Percentiles rank a stretch among this genome's conserved stretches.
These are phyloP conservation scores for Nycticorax nycticorax DNA, from an alignment of 2,113 vertebrate genomes.

Conservation along the genomic window DNA sequence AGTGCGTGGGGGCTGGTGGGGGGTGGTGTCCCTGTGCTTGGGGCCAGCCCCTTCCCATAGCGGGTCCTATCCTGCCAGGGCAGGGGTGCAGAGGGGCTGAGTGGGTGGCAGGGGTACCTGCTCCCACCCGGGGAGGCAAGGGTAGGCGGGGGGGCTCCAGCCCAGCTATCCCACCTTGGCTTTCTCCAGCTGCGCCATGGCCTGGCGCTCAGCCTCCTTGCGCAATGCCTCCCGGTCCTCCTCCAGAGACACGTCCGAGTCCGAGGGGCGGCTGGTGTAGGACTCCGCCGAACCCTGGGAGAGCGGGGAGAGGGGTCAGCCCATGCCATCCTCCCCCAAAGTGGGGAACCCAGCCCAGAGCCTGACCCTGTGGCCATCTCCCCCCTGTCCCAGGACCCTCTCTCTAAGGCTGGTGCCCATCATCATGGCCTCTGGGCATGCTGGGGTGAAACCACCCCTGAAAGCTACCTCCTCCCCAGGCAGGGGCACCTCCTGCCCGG, in stretches of 20 bases:
- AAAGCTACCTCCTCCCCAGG: neutral
- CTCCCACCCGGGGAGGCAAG: fast-evolving
- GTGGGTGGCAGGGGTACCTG: neutral
- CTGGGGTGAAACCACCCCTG: neutral
- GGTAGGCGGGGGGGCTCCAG: neutral
- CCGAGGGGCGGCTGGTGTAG: conserved; percentile 95
- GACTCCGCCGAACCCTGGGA: conserved; percentile 95
- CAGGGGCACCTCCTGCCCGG: neutral
- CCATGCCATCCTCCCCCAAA: fast-evolving
- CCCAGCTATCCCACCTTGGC: conserved; percentile 84
- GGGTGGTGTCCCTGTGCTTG: neutral
- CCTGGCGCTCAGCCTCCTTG: conserved; percentile 95
- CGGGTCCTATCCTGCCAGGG: fast-evolving
- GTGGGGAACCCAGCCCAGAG: fast-evolving
- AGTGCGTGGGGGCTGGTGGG: fast-evolving
- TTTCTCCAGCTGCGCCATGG: conserved; percentile 94
- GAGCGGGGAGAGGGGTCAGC: neutral
- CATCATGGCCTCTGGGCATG: neutral
- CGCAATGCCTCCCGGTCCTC: conserved; percentile 94
- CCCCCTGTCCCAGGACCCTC: too few relatives aligned
- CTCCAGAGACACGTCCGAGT: conserved; percentile 96
- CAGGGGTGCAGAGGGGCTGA: fast-evolving
- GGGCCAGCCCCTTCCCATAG: neutral
- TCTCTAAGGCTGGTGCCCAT: neutral
- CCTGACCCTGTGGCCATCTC: fast-evolving